Base-by-base conservation (phyloP, 2,888 invertebrate genomes). In the Stenurella melanura region DNA sequence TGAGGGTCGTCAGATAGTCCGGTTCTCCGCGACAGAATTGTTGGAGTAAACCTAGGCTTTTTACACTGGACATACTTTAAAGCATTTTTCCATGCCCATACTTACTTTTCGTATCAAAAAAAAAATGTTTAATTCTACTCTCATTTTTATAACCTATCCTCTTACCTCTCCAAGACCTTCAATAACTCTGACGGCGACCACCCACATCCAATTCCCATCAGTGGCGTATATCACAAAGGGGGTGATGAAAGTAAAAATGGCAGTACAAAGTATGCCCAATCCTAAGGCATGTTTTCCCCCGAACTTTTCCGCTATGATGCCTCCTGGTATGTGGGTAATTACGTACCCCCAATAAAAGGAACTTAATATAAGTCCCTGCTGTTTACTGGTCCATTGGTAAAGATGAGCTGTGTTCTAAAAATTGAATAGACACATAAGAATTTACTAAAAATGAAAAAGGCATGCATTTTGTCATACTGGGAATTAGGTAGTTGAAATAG, bases 301-400 rank as follows among this genome's bases (percentile, higher is more conserved):
- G 82, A 95, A 95, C 79, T 92, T 92, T 85, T 96, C 96, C 0
- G 96, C 95, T 57, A 97, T 87, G 74, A 95, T 91, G 69, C 96
- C 96, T 58, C 96, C 96, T 0, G 96, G 96, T 54, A 96, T 89
- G 86, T 96, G 96, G 0, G 96, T 96, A 0, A 95, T 76, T 0
- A 96, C 94, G 89, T 96, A 96, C 1, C 96, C 96, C 91, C 95
- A 96, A 90, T 96, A 96, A 89, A 96, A 96, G 0, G 95, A 93
- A 64, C 95, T 95, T 1, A 96, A 90, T 60, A 96, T 95, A 50
- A 95, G 89, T 0, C 96, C 96, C 89, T 95, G 94, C 11, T 93
- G 91, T 78, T 92, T 90, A 85, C 93, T 93, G 61, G 92, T 91
- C 95, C 95, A 95, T n/a, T 80, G 81, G 71, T 85, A 85, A 3